phyloP scores from a whole-genome alignment of 2,797 vertebrate species.

The Megaceryle alcyon region DNA sequence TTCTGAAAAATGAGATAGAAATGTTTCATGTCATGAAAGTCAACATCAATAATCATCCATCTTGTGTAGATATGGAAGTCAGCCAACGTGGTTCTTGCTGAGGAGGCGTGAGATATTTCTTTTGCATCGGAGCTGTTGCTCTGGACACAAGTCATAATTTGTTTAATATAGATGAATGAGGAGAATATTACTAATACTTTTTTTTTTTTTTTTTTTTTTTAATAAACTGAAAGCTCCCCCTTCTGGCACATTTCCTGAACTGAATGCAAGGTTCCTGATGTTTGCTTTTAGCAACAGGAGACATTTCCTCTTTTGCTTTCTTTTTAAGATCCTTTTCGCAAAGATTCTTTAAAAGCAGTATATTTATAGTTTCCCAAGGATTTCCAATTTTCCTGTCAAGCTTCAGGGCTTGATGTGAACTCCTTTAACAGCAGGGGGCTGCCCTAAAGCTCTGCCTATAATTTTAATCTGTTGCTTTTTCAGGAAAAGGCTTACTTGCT shows the following conservation, averaged over 20 bases:
- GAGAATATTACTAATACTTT: neutral
- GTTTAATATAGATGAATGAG: conserved; percentile 49
- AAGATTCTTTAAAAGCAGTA: neutral
- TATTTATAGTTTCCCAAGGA: neutral
- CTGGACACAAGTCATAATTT: conserved; percentile 67
- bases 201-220: neutral
- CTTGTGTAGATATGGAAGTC: conserved; percentile 57
- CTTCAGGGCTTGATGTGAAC: neutral
- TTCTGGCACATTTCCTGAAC: conserved; percentile 42
- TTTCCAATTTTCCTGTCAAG: neutral
- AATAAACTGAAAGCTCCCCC: conserved; percentile 58
- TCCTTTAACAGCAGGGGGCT: neutral
- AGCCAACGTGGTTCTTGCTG: conserved; percentile 42
- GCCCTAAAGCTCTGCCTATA: neutral
- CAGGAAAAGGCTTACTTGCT: neutral
- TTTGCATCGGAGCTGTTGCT: conserved; percentile 53
- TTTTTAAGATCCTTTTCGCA: neutral
- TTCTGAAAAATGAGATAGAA: conserved; percentile 66
- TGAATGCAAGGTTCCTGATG: neutral
- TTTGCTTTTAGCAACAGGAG: neutral
- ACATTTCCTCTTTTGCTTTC: neutral
- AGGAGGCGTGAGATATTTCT: conserved; percentile 52
- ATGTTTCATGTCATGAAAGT: conserved; percentile 69
- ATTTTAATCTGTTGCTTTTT: neutral
- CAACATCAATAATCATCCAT: conserved; percentile 65